A percentile compares a stretch with the other conserved stretches of the same genome.
These are phyloP conservation scores for Troides aeacus DNA, from an alignment of 2,888 invertebrate genomes.

Conservation along the genomic window DNA sequence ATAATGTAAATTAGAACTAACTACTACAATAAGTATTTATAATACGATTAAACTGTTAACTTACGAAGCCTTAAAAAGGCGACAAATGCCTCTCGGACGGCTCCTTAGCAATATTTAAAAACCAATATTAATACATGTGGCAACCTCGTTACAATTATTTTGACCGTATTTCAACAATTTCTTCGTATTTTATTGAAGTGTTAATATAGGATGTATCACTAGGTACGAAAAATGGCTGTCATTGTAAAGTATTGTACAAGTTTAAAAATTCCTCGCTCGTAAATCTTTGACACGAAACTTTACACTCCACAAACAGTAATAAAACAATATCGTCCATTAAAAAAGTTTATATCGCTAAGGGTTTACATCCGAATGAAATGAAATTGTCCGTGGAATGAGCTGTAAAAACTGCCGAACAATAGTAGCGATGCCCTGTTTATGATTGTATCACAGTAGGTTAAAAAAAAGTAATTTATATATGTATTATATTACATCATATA, in stretches of 20 bases:
- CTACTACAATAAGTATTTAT: neutral
- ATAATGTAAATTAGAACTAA: neutral
- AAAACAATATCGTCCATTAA: slow-evolving; percentile 20
- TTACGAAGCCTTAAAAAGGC: slow-evolving; percentile 15
- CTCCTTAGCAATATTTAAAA: slow-evolving; percentile 3
- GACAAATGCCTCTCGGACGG: slow-evolving; percentile 12
- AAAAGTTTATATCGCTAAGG: slow-evolving; percentile 16
- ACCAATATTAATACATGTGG: slow-evolving; percentile 4
- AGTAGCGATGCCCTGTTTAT: neutral
- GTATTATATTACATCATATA: neutral
- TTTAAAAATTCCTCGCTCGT: neutral
- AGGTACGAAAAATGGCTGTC: too few relatives aligned
- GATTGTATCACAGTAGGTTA: neutral
- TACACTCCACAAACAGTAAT: slow-evolving; percentile 13
- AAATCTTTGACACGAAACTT: slow-evolving; percentile 8
- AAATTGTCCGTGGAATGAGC: slow-evolving; percentile 1
- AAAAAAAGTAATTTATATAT: neutral
- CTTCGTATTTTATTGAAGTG: neutral
- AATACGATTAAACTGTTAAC: slow-evolving; percentile 21
- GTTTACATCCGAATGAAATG: slow-evolving; percentile 17
- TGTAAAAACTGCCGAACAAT: slow-evolving; percentile 7
- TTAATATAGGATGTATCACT: too few relatives aligned
- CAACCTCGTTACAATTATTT: slow-evolving; percentile 1
- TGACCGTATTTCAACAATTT: neutral
- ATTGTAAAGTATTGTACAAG: neutral